A percentile compares a stretch with the other conserved stretches of the same genome.
These are phyloP conservation scores for Hartigia nigra DNA, from an alignment of 2,888 invertebrate genomes.

Conservation along the genomic window DNA sequence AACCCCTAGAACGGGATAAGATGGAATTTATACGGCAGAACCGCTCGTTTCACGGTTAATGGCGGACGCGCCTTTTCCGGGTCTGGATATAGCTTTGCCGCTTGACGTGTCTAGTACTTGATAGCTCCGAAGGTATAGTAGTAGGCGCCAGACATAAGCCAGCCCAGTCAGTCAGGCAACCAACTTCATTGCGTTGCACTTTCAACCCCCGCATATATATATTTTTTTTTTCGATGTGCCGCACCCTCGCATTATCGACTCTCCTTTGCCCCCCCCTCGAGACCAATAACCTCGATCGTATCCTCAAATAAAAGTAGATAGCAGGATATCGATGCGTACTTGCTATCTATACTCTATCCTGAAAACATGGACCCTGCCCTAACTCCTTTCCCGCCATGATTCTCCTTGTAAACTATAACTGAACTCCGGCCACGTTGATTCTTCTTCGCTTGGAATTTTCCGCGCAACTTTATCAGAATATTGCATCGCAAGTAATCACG, in stretches of 20 bases:
- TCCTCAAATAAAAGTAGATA: not conserved
- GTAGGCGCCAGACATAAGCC: not conserved
- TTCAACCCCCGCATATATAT: not conserved
- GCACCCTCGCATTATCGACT: not conserved
- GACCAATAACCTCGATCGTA: not conserved
- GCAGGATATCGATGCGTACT: not conserved
- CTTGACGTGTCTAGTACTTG: not conserved
- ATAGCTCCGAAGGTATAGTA: not conserved
- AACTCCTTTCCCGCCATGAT: not conserved
- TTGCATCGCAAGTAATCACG: constrained; percentile 13
- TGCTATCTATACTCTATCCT: not conserved
- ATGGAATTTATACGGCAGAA: not conserved
- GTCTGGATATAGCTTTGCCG: not conserved
- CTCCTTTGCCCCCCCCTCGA: not conserved
- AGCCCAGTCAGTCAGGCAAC: not conserved
- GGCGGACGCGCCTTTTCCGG: not conserved
- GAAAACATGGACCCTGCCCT: not conserved
- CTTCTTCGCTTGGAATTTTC: not conserved
- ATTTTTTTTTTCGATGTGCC: not conserved
- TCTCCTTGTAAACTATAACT: not conserved
- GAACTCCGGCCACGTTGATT: not conserved
- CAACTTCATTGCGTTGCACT: not conserved
- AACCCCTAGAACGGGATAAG: not conserved
- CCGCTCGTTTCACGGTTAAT: not conserved
- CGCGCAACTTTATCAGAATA: constrained; percentile 20